Evolutionary conservation across 2,113 vertebrate genomes (phyloP).

Genomic region (Astur gentilis): DNA sequence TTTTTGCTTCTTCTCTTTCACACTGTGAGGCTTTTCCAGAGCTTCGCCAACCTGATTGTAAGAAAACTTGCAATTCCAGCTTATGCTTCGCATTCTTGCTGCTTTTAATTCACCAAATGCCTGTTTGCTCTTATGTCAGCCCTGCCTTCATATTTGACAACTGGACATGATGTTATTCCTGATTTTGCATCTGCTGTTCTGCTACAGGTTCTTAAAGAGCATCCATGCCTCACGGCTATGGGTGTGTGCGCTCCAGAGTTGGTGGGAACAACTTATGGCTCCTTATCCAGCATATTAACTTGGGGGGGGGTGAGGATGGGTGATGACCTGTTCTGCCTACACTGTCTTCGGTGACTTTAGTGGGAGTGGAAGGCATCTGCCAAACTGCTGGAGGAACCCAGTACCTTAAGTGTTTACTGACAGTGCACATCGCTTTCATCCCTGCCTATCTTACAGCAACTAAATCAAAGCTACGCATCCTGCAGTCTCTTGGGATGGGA

Average conservation of each 20-base stretch:
- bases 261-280: background rate
- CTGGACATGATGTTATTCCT: background rate
- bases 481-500: background rate
- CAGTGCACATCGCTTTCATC: background rate
- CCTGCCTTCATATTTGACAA: background rate
- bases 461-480: conserved; percentile 28
- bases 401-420: background rate
- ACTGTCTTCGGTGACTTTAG: background rate
- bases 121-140: background rate
- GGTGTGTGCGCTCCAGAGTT: background rate
- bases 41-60: background rate
- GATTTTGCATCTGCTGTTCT: background rate
- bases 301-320: background rate
- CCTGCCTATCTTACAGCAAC: conserved; percentile 5
- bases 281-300: background rate
- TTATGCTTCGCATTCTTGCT: background rate
- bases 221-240: background rate
- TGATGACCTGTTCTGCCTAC: background rate
- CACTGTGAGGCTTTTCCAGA: background rate
- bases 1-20: background rate
- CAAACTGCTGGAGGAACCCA: background rate
- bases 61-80: background rate
- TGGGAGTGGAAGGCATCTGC: background rate
- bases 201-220: background rate
- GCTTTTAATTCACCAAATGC: background rate